Conservation (phyloP, 2,888 invertebrate species). For the Luperina testacea region DNA sequence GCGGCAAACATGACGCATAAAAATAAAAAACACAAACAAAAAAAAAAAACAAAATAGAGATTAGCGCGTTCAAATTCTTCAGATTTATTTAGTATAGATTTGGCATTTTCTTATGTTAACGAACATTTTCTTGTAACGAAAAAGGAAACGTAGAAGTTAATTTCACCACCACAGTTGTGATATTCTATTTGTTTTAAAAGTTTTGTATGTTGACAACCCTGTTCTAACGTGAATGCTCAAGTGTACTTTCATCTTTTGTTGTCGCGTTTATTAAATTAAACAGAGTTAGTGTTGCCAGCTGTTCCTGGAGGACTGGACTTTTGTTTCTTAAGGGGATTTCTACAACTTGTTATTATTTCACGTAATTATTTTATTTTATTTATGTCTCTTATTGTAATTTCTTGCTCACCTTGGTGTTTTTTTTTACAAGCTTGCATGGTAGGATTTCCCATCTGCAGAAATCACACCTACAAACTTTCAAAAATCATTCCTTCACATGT, state of each 20-base stretch:
- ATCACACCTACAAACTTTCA: neutral
- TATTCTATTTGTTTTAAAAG: neutral
- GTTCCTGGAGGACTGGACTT: constrained; percentile 22
- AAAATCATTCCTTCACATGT: too few relatives aligned
- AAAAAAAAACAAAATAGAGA: too few relatives aligned
- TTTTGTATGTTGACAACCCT: constrained; percentile 50
- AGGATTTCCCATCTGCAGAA: neutral
- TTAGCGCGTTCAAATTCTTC: too few relatives aligned
- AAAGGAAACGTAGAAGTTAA: too few relatives aligned
- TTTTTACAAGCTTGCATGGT: neutral
- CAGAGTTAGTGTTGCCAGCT: constrained; percentile 60
- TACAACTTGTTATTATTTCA: constrained; percentile 29
- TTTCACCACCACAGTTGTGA: neutral
- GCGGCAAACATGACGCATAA: too few relatives aligned
- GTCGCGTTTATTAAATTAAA: constrained; percentile 62
- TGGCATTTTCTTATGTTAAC: too few relatives aligned
- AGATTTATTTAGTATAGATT: too few relatives aligned
- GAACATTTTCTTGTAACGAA: too few relatives aligned
- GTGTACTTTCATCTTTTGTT: constrained; percentile 55
- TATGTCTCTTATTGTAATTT: neutral
- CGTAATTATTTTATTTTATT: neutral
- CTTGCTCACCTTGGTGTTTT: neutral
- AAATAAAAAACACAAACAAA: too few relatives aligned
- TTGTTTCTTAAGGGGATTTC: constrained; percentile 35
- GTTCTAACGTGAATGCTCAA: constrained; percentile 31